Conservation (phyloP, 2,113 vertebrate genomes). For the Numenius arquata region DNA sequence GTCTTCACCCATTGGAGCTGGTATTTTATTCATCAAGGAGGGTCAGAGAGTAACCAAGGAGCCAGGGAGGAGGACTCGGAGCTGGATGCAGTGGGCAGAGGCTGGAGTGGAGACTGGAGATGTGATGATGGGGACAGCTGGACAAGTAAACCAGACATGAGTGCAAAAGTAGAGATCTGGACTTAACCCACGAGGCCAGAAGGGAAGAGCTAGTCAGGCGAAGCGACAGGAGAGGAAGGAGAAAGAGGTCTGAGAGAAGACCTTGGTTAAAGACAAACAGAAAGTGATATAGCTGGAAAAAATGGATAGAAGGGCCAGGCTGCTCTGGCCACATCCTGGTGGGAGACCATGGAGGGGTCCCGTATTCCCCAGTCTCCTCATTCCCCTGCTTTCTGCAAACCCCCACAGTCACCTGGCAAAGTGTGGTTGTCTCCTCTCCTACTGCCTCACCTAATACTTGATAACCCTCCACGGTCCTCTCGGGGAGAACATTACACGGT, state of each 20-base stretch:
- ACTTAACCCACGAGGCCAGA: not conserved
- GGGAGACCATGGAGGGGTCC: not conserved
- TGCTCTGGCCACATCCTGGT: not conserved
- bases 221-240: not conserved
- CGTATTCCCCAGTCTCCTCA: fast-evolving
- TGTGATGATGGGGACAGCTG: not conserved
- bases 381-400: not conserved
- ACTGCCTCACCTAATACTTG: not conserved
- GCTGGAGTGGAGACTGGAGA: not conserved
- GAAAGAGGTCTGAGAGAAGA: not conserved
- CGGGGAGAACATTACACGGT: fast-evolving
- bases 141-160: fast-evolving
- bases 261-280: not conserved
- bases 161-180: not conserved
- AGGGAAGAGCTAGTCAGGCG: not conserved
- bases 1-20: not conserved
- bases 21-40: not conserved
- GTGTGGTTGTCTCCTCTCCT: not conserved
- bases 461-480: not conserved
- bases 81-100: not conserved
- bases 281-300: not conserved
- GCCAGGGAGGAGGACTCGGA: not conserved
- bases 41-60: not conserved
- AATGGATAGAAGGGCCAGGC: not conserved
- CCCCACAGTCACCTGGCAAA: not conserved